A percentile compares a stretch with the other conserved stretches of the same genome.
Evolutionary conservation across 1,140 invertebrate species (phyloP).

Genomic region (Aphis gossypii): DNA sequence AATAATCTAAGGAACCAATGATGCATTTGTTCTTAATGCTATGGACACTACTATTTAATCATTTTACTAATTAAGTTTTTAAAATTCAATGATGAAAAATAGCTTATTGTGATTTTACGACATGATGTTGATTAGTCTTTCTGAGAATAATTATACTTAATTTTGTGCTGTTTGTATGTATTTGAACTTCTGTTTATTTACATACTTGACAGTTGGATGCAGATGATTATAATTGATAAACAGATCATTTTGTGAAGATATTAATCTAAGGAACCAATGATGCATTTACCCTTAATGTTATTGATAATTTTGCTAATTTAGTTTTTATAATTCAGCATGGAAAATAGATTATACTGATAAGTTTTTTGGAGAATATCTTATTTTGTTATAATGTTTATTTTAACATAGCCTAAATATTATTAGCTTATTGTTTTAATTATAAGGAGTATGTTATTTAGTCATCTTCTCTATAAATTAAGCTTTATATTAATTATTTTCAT

Average conservation of each 20-base stretch:
- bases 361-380: background rate
- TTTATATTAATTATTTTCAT: constrained; percentile 57
- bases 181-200: background rate
- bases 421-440: background rate
- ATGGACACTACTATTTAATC: background rate
- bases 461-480: background rate
- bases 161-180: background rate
- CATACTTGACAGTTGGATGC: background rate
- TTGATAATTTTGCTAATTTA: too few relatives aligned
- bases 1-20: constrained; percentile 32
- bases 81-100: background rate
- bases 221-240: constrained; percentile 34
- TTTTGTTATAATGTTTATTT: background rate
- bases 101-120: background rate
- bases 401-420: background rate
- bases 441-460: background rate
- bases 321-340: too few relatives aligned
- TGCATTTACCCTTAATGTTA: background rate
- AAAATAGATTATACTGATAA: too few relatives aligned
- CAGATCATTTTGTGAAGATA: background rate
- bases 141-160: background rate
- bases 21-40: background rate
- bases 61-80: background rate
- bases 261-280: constrained; percentile 36
- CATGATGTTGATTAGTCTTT: constrained; percentile 50